Evolutionary conservation across 2,888 invertebrate genomes (phyloP).

Genomic region (Nowickia ferox): DNA sequence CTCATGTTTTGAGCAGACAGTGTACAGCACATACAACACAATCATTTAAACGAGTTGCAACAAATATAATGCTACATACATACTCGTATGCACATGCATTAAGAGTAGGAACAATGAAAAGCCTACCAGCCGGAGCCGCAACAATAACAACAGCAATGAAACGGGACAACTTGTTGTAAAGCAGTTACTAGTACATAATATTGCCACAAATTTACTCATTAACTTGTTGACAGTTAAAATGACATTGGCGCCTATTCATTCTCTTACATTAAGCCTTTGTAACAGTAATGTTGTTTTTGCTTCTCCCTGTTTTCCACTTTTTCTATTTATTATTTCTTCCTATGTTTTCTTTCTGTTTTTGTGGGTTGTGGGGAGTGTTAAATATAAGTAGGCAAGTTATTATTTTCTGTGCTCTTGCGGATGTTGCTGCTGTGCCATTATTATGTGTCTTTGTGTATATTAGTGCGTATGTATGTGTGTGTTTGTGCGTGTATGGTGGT

Average conservation of each 20-base stretch:
- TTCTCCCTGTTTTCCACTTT: conserved; percentile 18
- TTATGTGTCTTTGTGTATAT: neutral
- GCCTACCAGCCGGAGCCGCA: conserved; percentile 53
- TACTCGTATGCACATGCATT: conserved; percentile 16
- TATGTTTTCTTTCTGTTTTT: conserved; percentile 21
- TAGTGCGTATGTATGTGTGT: neutral
- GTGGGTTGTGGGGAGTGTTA: conserved; percentile 63
- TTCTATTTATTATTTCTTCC: conserved; percentile 45
- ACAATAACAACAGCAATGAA: conserved; percentile 34
- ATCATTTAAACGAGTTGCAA: conserved; percentile 59
- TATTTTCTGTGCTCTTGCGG: conserved; percentile 9
- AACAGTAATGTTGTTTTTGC: conserved; percentile 8
- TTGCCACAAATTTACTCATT: conserved; percentile 72
- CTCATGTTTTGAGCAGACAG: conserved; percentile 69
- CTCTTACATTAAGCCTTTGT: conserved; percentile 56
- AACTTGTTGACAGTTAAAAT: conserved; percentile 72
- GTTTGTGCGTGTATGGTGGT: conserved; percentile 2
- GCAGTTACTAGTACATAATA: conserved; percentile 65
- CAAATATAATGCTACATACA: conserved; percentile 35
- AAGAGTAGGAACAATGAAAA: conserved; percentile 22
- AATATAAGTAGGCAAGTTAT: conserved; percentile 50
- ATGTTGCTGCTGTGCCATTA: conserved; percentile 35
- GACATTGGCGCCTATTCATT: conserved; percentile 70
- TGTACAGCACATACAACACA: conserved; percentile 56
- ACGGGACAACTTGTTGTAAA: conserved; percentile 59